Evolutionary conservation across 2,888 invertebrate genomes (phyloP), one percentile per base, ranked within the genome.

Genomic region (Ophioninae sp.): DNA sequence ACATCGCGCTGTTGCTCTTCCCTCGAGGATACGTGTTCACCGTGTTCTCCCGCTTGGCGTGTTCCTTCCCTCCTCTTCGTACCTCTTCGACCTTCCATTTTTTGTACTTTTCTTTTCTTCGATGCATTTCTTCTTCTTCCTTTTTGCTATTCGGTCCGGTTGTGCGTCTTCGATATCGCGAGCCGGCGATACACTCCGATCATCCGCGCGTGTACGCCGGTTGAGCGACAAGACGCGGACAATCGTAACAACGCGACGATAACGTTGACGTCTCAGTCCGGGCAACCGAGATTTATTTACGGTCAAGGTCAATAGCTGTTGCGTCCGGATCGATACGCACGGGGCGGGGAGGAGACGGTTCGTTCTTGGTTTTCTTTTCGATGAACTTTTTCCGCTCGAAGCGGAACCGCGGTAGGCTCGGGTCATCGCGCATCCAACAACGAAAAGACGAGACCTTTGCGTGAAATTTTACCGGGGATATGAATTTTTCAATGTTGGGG

Each of bases 11-110:
- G 50, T 69, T 67, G 59, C 72, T 59, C 76, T 68, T 69, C 70
- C 79, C 81, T 81, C 81, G 84, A 76, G 76, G 84, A 84, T 84
- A 81, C 81, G 84, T 84, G 84, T 44, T 74, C 72, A 67, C 79
- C 69, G 39, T 81, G 72, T 81, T 81, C 62, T 69, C 67, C 75
- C 78, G 62, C 77, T 74, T 62, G 17, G 57, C 10, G 37, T 67
- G 17, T 41, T 62, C 57, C 62, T 56, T 41, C 65, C 23, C 57
- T 64, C 13, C 59, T 50, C 39, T 13, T 65, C 23, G 39, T 68
- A 37, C 37, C 39, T 20, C 57, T 30, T 20, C 65, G 30, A 20
- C 61, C 64, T 21, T 75, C 20, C 59, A 61, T 65, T 69, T 70
- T 13, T 20, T 17, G 41, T 59, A 20, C 21, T 56, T 70, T 59